A percentile compares a stretch with the other conserved stretches of the same genome.
These are phyloP conservation scores for Metalampra italica DNA, from an alignment of 2,888 invertebrate species.

Conservation along the genomic window DNA sequence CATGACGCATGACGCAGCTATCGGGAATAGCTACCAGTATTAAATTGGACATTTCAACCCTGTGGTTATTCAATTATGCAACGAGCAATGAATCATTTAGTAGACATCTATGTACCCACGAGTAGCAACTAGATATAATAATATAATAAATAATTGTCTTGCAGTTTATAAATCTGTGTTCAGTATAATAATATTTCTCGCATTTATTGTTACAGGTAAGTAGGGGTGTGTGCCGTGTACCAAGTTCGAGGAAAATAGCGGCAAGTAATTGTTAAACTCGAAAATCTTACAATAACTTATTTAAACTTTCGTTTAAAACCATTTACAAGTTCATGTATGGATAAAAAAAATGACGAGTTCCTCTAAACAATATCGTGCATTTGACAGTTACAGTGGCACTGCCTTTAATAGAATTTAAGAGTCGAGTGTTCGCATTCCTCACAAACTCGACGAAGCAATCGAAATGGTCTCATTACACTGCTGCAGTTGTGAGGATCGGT, in stretches of 20 bases:
- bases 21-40: too few species aligned
- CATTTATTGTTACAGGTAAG: too few species aligned
- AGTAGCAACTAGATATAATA: too few species aligned
- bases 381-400: conserved; percentile 55
- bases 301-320: conserved; percentile 20
- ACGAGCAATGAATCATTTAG: neutral
- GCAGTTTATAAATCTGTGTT: too few species aligned
- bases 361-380: conserved; percentile 44
- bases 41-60: too few species aligned
- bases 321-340: conserved; percentile 31
- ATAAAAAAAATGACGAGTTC: conserved; percentile 41
- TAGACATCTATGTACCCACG: neutral
- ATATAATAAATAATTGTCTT: too few species aligned
- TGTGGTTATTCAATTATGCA: too few species aligned
- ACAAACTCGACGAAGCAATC: neutral
- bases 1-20: too few species aligned
- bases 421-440: conserved; percentile 19
- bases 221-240: too few species aligned
- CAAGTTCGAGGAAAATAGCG: too few species aligned
- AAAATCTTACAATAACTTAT: conserved; percentile 6
- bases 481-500: neutral
- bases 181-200: too few species aligned
- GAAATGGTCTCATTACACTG: conserved; percentile 12
- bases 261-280: too few species aligned
- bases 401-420: conserved; percentile 42